A percentile compares a stretch with the other conserved stretches of the same genome.
phyloP scores from a whole-genome alignment of 2,113 vertebrate genomes.

The Oncorhynchus mykiss region DNA sequence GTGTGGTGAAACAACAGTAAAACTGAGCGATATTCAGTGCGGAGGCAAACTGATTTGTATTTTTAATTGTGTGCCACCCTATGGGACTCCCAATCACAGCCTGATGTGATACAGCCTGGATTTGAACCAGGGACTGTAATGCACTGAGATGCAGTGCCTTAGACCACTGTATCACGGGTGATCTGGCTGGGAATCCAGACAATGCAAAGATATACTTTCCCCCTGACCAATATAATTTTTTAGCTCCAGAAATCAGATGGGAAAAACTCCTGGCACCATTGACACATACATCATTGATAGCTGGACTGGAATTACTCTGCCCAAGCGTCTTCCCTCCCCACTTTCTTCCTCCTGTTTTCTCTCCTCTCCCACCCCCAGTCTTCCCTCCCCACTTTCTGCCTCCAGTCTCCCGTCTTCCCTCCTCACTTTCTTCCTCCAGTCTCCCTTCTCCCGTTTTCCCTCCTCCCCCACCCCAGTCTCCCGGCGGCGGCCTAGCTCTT shows the following conservation, averaged over 20 bases:
- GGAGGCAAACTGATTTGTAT: too few species aligned
- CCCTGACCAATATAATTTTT: not conserved
- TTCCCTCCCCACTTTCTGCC: conserved; percentile 18
- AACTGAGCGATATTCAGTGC: too few species aligned
- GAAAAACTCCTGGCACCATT: not conserved
- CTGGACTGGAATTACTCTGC: conserved; percentile 49
- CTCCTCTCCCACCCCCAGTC: conserved; percentile 50
- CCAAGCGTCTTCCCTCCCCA: conserved; percentile 34
- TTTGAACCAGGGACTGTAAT: too few species aligned
- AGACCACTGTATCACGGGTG: too few species aligned
- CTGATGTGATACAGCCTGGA: too few species aligned
- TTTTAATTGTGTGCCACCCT: too few species aligned
- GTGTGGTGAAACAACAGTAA: too few species aligned
- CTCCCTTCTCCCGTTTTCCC: not conserved
- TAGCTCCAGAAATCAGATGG: not conserved
- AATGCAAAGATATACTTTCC: too few species aligned
- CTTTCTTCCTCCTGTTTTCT: not conserved
- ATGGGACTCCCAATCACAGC: too few species aligned
- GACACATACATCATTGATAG: not conserved
- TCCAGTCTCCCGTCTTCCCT: not conserved
- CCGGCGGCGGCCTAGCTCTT: conserved; percentile 42
- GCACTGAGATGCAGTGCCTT: too few species aligned
- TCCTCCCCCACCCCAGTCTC: conserved; percentile 20
- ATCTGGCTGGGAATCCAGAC: too few species aligned
- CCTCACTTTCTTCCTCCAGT: too few species aligned